Percentiles rank a stretch among this genome's conserved stretches.
Evolutionary conservation across 2,797 vertebrate species (phyloP).

Genomic region (Manis pentadactyla): DNA sequence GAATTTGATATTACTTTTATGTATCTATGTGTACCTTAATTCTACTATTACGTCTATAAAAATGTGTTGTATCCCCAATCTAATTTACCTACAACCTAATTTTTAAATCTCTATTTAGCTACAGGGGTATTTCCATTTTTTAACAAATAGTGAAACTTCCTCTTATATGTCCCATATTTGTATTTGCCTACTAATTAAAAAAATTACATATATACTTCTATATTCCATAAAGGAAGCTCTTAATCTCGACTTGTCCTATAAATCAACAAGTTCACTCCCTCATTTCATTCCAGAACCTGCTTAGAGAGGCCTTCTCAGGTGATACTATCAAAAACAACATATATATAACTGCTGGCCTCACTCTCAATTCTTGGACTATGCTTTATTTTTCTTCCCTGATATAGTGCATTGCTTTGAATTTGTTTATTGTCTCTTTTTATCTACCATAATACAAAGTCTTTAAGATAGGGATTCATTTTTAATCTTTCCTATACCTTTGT

Average conservation of each 20-base stretch:
- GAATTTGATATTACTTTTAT: slow-evolving; percentile 21
- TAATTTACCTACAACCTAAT: background rate
- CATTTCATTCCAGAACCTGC: background rate
- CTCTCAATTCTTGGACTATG: background rate
- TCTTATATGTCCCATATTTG: background rate
- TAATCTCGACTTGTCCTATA: background rate
- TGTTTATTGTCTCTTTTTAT: background rate
- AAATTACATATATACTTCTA: background rate
- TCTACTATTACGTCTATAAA: background rate
- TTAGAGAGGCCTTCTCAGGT: background rate
- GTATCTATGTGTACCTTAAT: background rate
- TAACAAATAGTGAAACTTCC: background rate
- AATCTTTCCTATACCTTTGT: background rate
- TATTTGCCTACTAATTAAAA: slow-evolving; percentile 55
- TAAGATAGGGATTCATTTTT: background rate
- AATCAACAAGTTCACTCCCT: background rate
- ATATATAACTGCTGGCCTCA: background rate
- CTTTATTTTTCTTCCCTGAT: background rate
- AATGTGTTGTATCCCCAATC: background rate
- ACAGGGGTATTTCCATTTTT: background rate
- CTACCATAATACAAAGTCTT: background rate
- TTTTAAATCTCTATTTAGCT: background rate
- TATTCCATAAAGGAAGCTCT: background rate
- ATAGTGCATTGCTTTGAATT: background rate
- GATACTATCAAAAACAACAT: background rate